Evolutionary conservation across 2,113 vertebrate genomes (phyloP).

Genomic region (Tyrannus savana): DNA sequence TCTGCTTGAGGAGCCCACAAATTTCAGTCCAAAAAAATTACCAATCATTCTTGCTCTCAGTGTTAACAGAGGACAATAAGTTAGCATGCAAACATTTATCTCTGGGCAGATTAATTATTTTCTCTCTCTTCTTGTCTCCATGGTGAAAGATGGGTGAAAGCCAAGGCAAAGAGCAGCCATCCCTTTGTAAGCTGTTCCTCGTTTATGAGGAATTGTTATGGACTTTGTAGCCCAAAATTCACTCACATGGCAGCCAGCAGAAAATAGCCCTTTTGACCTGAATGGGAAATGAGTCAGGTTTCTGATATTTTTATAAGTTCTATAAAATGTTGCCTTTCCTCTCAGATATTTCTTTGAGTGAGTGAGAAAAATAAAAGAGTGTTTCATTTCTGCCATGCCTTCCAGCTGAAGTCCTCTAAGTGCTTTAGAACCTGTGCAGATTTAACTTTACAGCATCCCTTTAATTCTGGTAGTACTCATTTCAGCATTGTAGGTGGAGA

Average conservation of each 20-base stretch:
- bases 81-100: background rate
- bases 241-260: background rate
- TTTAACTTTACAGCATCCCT: background rate
- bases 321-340: background rate
- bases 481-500: background rate
- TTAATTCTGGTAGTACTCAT: background rate
- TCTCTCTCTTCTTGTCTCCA: background rate
- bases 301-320: background rate
- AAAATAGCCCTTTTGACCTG: background rate
- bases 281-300: background rate
- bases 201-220: background rate
- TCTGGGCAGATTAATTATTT: background rate
- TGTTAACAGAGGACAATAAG: background rate
- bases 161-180: background rate
- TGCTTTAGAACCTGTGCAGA: background rate
- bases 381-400: background rate
- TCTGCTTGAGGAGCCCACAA: background rate
- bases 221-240: background rate
- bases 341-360: background rate
- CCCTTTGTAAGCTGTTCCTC: background rate
- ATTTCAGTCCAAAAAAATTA: background rate
- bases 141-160: background rate
- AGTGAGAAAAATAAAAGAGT: constrained; percentile 11
- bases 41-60: background rate
- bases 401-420: background rate